Percentiles rank a stretch among this genome's conserved stretches.
These are phyloP conservation scores for Notarius quadriscutis DNA, from an alignment of 2,113 vertebrate genomes.

Conservation along the genomic window DNA sequence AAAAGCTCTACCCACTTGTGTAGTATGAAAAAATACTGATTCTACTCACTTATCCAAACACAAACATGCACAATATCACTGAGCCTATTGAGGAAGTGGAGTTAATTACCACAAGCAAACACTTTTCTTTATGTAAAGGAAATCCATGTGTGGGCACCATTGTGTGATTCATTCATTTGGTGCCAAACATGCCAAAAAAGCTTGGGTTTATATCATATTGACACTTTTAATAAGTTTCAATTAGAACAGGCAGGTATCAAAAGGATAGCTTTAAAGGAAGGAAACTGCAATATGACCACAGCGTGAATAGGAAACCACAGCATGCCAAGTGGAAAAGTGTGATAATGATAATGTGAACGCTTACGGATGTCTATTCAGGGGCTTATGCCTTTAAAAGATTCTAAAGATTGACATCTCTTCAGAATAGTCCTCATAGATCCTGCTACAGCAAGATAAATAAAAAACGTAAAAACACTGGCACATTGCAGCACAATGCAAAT, in stretches of 20 bases:
- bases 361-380: conserved; percentile 67
- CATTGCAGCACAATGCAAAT: conserved; percentile 54
- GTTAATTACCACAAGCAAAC: conserved; percentile 1
- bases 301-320: conserved; percentile 64
- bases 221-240: conserved; percentile 21
- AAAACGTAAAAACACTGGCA: conserved; percentile 55
- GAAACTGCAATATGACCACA: conserved; percentile 44
- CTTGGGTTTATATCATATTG: conserved; percentile 18
- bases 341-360: conserved; percentile 66
- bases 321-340: conserved; percentile 56
- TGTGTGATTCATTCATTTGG: conserved; percentile 3
- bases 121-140: conserved; percentile 18
- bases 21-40: conserved; percentile 30
- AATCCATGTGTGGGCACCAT: conserved; percentile 19
- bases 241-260: neutral
- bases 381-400: conserved; percentile 53
- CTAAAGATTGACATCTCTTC: conserved; percentile 24
- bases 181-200: conserved; percentile 9
- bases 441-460: conserved; percentile 45
- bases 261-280: conserved; percentile 23
- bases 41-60: conserved; percentile 27
- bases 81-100: conserved; percentile 27
- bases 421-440: conserved; percentile 7
- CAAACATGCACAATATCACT: conserved; percentile 44
- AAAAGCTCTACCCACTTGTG: conserved; percentile 18